Percentiles rank a stretch among this genome's conserved stretches.
These are phyloP conservation scores for Muscicapa adusta DNA, from an alignment of 2,113 vertebrate species.

Conservation along the genomic window DNA sequence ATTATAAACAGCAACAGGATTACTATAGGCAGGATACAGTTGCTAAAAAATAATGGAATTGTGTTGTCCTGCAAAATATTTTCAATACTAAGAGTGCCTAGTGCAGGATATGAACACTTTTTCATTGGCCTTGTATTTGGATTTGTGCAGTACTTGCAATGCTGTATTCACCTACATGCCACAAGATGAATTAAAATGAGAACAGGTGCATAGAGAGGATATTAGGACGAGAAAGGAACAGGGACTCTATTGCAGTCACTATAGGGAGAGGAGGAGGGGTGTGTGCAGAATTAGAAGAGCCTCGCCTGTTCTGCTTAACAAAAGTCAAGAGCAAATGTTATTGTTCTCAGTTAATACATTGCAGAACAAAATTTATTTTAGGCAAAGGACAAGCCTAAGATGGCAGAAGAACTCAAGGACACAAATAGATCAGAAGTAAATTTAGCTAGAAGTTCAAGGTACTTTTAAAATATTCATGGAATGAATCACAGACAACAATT, in stretches of 20 bases:
- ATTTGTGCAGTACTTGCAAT: not conserved
- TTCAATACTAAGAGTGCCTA: not conserved
- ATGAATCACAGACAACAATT: not conserved
- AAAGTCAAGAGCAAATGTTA: not conserved
- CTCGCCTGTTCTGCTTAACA: not conserved
- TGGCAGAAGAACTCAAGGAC: not conserved
- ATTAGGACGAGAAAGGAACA: not conserved
- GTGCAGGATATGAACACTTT: not conserved
- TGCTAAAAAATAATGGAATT: not conserved
- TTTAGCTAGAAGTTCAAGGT: not conserved
- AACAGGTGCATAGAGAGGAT: not conserved
- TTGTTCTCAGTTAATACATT: not conserved
- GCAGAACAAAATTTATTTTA: not conserved
- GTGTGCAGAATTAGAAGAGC: not conserved
- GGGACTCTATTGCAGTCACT: not conserved
- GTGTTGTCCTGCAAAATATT: not conserved
- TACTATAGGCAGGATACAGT: not conserved
- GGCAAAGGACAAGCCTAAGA: not conserved
- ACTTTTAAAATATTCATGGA: conserved; percentile 6
- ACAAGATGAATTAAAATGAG: not conserved
- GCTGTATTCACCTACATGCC: not conserved
- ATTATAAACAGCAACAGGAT: not conserved
- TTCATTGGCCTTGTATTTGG: not conserved
- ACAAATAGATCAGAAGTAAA: not conserved
- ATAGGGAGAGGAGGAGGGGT: not conserved